A percentile compares a stretch with the other conserved stretches of the same genome.
These are phyloP conservation scores for Murina feae DNA, from an alignment of 2,113 vertebrate genomes.

Conservation along the genomic window DNA sequence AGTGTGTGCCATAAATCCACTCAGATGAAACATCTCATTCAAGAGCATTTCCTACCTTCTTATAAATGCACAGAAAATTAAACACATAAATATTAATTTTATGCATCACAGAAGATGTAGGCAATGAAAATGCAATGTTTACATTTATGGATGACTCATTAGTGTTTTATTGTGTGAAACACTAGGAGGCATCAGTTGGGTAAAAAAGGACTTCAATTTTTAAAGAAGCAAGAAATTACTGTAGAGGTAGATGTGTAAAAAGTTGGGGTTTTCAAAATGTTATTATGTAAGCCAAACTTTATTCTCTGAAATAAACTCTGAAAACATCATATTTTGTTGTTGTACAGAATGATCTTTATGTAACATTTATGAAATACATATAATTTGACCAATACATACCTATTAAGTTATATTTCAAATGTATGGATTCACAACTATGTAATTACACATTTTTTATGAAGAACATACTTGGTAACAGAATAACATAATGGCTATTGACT, in stretches of 20 bases:
- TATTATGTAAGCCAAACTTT: constrained; percentile 56
- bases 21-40: constrained; percentile 73
- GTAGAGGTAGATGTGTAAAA: constrained; percentile 62
- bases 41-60: constrained; percentile 68
- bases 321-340: constrained; percentile 30
- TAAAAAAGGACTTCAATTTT: constrained; percentile 78
- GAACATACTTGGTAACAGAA: constrained; percentile 40
- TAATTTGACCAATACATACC: constrained; percentile 49
- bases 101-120: constrained; percentile 73
- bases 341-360: constrained; percentile 32
- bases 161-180: constrained; percentile 81
- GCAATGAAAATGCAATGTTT: constrained; percentile 80
- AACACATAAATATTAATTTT: constrained; percentile 83
- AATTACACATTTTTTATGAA: constrained; percentile 32
- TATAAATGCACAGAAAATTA: constrained; percentile 79
- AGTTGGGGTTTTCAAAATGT: constrained; percentile 65
- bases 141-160: constrained; percentile 81
- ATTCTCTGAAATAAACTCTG: constrained; percentile 53
- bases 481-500: constrained; percentile 24
- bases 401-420: constrained; percentile 40
- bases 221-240: constrained; percentile 77
- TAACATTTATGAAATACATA: neutral
- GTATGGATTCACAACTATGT: constrained; percentile 18
- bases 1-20: constrained; percentile 50
- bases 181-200: constrained; percentile 84